Base-by-base conservation (phyloP, 2,888 invertebrate genomes). In the Clostera curtula region DNA sequence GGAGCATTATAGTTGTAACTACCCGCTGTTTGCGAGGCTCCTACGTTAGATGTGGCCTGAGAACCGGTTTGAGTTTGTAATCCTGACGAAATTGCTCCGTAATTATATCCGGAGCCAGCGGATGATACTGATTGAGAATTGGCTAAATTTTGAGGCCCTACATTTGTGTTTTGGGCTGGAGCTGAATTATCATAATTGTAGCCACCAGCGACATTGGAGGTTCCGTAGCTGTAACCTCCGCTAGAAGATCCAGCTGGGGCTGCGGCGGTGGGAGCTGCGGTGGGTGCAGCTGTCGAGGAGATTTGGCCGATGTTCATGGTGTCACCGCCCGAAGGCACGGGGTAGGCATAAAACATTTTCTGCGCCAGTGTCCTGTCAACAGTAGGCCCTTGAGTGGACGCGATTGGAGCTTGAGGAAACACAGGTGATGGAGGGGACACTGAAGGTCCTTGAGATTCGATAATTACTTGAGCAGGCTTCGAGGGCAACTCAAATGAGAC, bases 341-440 rank as follows among this genome's bases (percentile, higher is more conserved):
- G 75, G 45, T 79, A 79, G 27, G 75, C 75, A 58, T 80, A 79
- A 65, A 59, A 77, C 77, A 76, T 79, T 56, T 69, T 71, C 51
- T 74, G 73, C 49, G 58, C 61, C 56, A 64, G 70, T 24, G 63
- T 66, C 62, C 70, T 71, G 62, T 68, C 69, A 63, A 67, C 66
- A 70, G 51, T 68, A 33, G 69, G 56, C 42, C 66, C 69, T 67
- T 70, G 71, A 66, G 71, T 66, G 31, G 70, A 49, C 34, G 50
- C 56, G 42, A 53, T 47, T n/a, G n/a, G n/a, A n/a, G n/a, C n/a
- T n/a, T n/a, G n/a, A n/a, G n/a, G n/a, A n/a, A n/a, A n/a, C n/a
- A n/a, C n/a, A n/a, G n/a, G n/a, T n/a, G n/a, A n/a, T n/a, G n/a
- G n/a, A n/a, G n/a, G n/a, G n/a, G n/a, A n/a, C n/a, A n/a, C n/a